Conservation (phyloP, 2,888 invertebrate genomes). For the Metallyticus violacea region DNA sequence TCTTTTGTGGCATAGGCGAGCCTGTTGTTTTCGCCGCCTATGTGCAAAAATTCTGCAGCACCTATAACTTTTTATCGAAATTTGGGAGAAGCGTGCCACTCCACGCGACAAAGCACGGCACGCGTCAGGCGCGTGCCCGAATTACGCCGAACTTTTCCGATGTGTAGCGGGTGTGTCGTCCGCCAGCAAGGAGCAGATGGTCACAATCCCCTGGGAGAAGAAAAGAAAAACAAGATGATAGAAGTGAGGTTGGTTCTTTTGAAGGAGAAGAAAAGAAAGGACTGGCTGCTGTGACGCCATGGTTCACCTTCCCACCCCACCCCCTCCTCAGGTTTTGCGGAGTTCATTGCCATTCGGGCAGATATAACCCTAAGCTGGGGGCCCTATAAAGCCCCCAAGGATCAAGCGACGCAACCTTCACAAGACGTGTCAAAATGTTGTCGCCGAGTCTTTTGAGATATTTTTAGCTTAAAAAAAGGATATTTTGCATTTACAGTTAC, state of each 20-base stretch:
- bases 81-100: neutral
- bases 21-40: no score
- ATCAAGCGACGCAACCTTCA: neutral
- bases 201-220: neutral
- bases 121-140: conserved; percentile 22
- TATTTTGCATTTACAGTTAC: no score
- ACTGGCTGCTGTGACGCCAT: neutral
- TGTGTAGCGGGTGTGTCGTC: neutral
- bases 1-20: neutral
- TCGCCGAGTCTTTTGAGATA: no score
- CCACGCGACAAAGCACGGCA: neutral
- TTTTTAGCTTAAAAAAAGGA: no score
- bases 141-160: conserved; percentile 24
- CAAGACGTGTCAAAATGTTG: no score
- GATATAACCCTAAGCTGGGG: no score
- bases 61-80: neutral
- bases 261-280: neutral
- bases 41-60: neutral
- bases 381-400: neutral
- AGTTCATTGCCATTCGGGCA: neutral
- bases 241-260: neutral
- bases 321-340: neutral
- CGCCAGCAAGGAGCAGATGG: neutral
- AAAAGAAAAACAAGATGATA: neutral
- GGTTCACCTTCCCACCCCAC: no score